A percentile compares a stretch with the other conserved stretches of the same genome.
Conservation (phyloP, 2,797 vertebrate species). For the Sebastiscus albofasciatus region DNA sequence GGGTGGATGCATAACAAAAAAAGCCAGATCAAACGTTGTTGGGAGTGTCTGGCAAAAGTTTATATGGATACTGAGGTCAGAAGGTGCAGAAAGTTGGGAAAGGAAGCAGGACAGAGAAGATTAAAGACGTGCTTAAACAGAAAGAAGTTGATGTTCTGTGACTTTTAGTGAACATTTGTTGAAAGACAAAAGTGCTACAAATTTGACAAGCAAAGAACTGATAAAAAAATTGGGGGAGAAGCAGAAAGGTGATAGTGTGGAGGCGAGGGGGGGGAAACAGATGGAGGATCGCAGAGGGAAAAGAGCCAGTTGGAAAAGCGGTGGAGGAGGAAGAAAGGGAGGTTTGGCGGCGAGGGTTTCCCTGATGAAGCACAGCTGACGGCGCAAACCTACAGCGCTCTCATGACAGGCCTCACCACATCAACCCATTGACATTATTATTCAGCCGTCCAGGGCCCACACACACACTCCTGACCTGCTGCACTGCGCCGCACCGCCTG, state of each 20-base stretch:
- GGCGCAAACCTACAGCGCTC: conserved; percentile 62
- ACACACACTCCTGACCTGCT: conserved; percentile 65
- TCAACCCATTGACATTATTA: conserved; percentile 74
- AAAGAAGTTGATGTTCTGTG: conserved; percentile 1
- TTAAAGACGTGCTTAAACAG: conserved; percentile 1
- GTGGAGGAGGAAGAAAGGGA: conserved; percentile 26
- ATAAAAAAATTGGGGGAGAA: conserved; percentile 19
- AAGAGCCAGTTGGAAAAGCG: conserved; percentile 14
- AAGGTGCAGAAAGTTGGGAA: neutral
- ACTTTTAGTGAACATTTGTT: conserved; percentile 24
- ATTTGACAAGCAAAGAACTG: neutral
- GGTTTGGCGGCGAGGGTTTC: conserved; percentile 64
- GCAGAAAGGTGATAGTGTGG: conserved; percentile 15
- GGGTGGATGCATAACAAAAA: conserved; percentile 7
- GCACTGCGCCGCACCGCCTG: conserved; percentile 27
- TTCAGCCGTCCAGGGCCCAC: conserved; percentile 70
- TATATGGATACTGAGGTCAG: conserved; percentile 2
- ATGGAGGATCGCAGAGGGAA: conserved; percentile 17
- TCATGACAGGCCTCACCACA: conserved; percentile 75
- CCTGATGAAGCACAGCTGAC: conserved; percentile 78
- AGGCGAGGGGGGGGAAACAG: conserved; percentile 28
- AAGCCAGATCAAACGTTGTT: conserved; percentile 7
- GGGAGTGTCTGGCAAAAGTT: neutral
- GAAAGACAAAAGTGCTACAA: conserved; percentile 38
- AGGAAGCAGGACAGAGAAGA: conserved; percentile 7